Evolutionary conservation across 1,140 invertebrate genomes (phyloP).

Genomic region (Onthophagus taurus): DNA sequence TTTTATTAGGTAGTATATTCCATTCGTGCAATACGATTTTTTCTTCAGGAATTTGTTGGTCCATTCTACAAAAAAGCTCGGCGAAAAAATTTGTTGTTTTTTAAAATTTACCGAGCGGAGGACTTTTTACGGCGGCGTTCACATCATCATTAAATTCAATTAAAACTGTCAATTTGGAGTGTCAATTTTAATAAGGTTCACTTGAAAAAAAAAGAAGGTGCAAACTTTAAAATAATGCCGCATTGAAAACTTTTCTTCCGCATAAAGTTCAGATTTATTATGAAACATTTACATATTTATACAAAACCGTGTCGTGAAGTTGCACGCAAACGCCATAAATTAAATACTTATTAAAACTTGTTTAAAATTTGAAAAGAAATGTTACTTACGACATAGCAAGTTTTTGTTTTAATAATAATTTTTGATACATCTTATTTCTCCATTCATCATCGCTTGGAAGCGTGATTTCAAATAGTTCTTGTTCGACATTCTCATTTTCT

Average conservation of each 20-base stretch:
- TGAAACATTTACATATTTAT: too few species aligned
- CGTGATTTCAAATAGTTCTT: conserved; percentile 28
- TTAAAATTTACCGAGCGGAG: background rate
- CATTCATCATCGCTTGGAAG: conserved; percentile 64
- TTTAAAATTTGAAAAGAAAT: too few species aligned
- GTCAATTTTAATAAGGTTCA: background rate
- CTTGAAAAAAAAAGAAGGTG: too few species aligned
- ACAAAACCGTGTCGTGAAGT: too few species aligned
- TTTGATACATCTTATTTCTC: conserved; percentile 62
- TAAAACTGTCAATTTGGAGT: conserved; percentile 1
- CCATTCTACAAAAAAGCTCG: conserved; percentile 9
- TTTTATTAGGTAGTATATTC: conserved; percentile 29
- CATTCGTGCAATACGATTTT: conserved; percentile 24
- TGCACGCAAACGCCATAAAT: too few species aligned
- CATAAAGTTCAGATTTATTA: too few species aligned
- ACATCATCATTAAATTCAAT: background rate
- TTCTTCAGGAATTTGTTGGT: conserved; percentile 5
- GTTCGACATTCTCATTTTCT: conserved; percentile 35
- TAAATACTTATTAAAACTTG: too few species aligned
- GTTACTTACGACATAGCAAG: conserved; percentile 15
- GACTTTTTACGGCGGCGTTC: background rate
- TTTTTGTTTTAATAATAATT: conserved; percentile 60
- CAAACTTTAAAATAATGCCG: too few species aligned
- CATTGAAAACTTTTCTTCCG: too few species aligned
- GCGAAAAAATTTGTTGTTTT: background rate